phyloP scores from a whole-genome alignment of 2,113 vertebrate species.

The Anguilla japonica region DNA sequence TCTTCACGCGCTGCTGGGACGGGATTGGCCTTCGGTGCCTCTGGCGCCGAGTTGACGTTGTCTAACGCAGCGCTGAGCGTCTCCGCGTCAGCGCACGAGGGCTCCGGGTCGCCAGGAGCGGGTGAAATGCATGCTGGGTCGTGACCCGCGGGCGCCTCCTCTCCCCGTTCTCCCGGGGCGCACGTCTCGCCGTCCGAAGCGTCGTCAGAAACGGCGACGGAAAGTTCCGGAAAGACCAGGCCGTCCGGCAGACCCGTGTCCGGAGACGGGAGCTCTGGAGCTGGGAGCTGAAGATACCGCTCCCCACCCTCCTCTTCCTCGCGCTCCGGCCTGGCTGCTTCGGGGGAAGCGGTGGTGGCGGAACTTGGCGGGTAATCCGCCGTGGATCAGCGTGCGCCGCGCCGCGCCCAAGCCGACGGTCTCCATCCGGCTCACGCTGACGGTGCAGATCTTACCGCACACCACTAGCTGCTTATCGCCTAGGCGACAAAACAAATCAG shows the following conservation, averaged over 20 bases:
- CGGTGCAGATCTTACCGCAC: constrained; percentile 72
- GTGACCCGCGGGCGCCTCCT: neutral
- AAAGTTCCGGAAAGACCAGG: neutral
- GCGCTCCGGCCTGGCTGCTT: neutral
- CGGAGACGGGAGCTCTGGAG: neutral
- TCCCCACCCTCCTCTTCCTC: neutral
- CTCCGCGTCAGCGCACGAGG: neutral
- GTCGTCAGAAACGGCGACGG: neutral
- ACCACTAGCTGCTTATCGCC: constrained; percentile 45
- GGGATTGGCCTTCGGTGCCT: neutral
- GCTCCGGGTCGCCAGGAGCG: neutral
- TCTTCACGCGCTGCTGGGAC: neutral
- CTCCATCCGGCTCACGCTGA: constrained; percentile 72
- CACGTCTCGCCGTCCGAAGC: neutral
- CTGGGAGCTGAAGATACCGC: neutral
- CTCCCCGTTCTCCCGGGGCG: neutral
- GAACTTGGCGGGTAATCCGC: neutral
- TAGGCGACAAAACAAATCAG: constrained; percentile 29
- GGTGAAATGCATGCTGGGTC: neutral
- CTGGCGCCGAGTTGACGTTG: neutral
- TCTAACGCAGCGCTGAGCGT: neutral
- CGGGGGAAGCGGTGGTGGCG: neutral
- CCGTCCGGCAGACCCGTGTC: neutral
- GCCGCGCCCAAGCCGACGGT: constrained; percentile 53
- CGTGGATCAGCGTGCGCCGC: constrained; percentile 32